These are phyloP conservation scores for Scrobipalpa atriplicella DNA, from an alignment of 2,888 invertebrate species.

Conservation along the genomic window DNA sequence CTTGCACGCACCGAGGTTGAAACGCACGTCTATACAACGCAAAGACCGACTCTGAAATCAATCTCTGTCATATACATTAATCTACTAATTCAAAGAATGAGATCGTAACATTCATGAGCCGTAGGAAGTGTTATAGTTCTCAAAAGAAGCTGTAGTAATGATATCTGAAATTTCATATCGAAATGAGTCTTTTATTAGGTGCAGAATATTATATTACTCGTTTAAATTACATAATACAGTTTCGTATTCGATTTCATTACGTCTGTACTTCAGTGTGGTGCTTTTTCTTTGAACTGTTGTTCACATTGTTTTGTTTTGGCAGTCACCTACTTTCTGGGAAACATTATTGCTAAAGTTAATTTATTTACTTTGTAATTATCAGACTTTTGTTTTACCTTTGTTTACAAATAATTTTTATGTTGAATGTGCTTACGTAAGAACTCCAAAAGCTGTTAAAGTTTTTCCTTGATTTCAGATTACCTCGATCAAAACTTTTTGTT, in stretches of 20 bases:
- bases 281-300: background rate
- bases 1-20: constrained; percentile 59
- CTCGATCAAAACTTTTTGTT: too few species aligned
- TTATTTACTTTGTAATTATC: too few species aligned
- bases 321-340: too few species aligned
- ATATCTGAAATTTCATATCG: background rate
- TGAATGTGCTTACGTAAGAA: too few species aligned
- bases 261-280: background rate
- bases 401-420: too few species aligned
- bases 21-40: background rate
- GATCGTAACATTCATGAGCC: background rate
- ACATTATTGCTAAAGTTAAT: too few species aligned
- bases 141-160: background rate
- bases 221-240: constrained; percentile 2
- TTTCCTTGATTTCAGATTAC: too few species aligned
- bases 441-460: too few species aligned
- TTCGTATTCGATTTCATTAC: background rate
- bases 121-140: background rate
- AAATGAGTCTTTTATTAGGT: background rate
- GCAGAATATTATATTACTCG: background rate
- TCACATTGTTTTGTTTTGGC: too few species aligned
- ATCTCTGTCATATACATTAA: background rate
- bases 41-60: constrained; percentile 12
- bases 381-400: too few species aligned
- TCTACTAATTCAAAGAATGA: background rate